These are phyloP conservation scores for Delia radicum DNA, from an alignment of 1,140 invertebrate genomes.

Conservation along the genomic window DNA sequence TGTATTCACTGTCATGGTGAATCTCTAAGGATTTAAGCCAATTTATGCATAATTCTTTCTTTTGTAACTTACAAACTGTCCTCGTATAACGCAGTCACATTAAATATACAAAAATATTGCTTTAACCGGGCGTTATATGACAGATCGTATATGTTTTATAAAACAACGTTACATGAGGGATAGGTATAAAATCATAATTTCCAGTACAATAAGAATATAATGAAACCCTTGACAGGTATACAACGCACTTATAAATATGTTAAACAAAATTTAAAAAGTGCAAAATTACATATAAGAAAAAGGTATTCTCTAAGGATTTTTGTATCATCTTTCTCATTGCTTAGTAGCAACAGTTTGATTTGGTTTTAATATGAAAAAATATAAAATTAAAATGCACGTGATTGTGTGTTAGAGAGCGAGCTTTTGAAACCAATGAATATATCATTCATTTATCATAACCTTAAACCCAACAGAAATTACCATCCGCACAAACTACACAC, in stretches of 20 bases:
- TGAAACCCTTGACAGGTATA: conserved; percentile 8
- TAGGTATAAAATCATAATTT: background rate
- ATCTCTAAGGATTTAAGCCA: conserved; percentile 6
- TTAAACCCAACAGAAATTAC: too few species aligned
- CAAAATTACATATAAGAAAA: background rate
- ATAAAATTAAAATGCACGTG: background rate
- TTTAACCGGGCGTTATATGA: too few species aligned
- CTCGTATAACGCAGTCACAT: too few species aligned
- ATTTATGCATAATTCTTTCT: background rate
- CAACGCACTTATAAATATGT: too few species aligned
- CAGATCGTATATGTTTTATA: too few species aligned
- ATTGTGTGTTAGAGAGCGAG: too few species aligned
- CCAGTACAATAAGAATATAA: background rate
- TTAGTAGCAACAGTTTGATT: background rate
- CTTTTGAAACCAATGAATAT: background rate
- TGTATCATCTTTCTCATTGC: too few species aligned
- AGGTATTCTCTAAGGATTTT: background rate
- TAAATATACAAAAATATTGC: too few species aligned
- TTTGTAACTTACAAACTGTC: too few species aligned
- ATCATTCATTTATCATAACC: conserved; percentile 14
- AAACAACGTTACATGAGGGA: too few species aligned
- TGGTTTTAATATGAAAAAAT: background rate
- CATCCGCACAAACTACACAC: background rate
- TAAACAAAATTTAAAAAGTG: background rate
- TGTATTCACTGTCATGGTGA: background rate